Conservation (phyloP, 2,113 vertebrate species). For the Clarias gariepinus region DNA sequence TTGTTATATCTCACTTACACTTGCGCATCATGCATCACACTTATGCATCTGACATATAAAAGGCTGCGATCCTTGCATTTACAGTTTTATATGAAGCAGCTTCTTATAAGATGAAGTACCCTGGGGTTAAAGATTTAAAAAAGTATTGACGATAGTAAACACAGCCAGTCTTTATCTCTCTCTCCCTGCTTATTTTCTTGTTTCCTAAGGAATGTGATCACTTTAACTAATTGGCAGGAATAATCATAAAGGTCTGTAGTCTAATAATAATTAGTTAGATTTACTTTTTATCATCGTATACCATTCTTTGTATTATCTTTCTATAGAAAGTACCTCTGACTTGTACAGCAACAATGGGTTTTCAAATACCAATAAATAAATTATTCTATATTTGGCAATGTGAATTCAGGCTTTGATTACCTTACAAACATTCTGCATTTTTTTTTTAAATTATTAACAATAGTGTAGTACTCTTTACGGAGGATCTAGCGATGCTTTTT, state of each 20-base stretch:
- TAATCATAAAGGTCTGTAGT: constrained; percentile 29
- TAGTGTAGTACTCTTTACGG: background rate
- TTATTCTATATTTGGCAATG: constrained; percentile 72
- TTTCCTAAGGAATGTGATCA: constrained; percentile 39
- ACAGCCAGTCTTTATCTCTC: constrained; percentile 35
- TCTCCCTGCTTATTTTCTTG: constrained; percentile 28
- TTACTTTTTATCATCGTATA: constrained; percentile 19
- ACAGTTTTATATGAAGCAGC: constrained; percentile 36
- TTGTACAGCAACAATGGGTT: constrained; percentile 63
- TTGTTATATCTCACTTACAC: background rate
- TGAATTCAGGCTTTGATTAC: constrained; percentile 21
- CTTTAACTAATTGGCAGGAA: constrained; percentile 22
- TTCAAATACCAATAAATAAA: constrained; percentile 63
- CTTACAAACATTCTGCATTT: background rate
- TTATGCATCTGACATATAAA: constrained; percentile 23
- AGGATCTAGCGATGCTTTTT: background rate
- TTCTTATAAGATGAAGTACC: background rate
- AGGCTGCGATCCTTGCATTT: constrained; percentile 33
- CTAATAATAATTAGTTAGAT: background rate
- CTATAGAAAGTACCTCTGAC: constrained; percentile 54
- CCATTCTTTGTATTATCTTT: constrained; percentile 39
- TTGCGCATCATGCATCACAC: background rate
- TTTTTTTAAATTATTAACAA: background rate
- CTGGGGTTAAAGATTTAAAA: constrained; percentile 5
- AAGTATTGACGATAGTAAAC: constrained; percentile 23